Evolutionary conservation across 2,113 vertebrate species (phyloP).

Genomic region (Plecotus auritus): DNA sequence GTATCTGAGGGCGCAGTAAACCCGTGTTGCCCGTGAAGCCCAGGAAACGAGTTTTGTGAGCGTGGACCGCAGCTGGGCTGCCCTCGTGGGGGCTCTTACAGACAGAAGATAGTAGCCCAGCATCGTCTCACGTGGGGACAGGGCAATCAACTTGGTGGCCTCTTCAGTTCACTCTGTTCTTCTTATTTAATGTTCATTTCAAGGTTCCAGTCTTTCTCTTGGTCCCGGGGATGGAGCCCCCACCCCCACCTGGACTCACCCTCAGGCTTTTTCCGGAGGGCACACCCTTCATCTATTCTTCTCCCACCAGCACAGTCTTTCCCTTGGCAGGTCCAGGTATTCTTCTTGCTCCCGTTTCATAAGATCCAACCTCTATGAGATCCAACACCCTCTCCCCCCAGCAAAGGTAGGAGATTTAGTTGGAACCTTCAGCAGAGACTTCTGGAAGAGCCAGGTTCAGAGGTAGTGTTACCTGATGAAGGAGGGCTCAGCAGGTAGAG

Average conservation of each 20-base stretch:
- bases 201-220: not conserved
- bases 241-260: not conserved
- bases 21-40: not conserved
- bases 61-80: not conserved
- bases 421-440: not conserved
- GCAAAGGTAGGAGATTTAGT: not conserved
- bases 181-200: not conserved
- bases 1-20: not conserved
- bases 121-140: not conserved
- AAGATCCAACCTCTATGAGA: not conserved
- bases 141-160: not conserved
- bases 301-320: not conserved
- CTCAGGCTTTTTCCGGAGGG: not conserved
- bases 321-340: not conserved
- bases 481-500: not conserved
- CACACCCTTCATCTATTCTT: not conserved
- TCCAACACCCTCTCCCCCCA: accelerated
- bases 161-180: not conserved
- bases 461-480: not conserved
- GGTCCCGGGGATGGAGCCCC: not conserved
- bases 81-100: not conserved
- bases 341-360: not conserved
- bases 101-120: not conserved
- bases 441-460: not conserved
- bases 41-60: accelerated